A percentile compares a stretch with the other conserved stretches of the same genome.
Conservation (phyloP, 1,140 invertebrate species). For the Pachypsylla venusta region DNA sequence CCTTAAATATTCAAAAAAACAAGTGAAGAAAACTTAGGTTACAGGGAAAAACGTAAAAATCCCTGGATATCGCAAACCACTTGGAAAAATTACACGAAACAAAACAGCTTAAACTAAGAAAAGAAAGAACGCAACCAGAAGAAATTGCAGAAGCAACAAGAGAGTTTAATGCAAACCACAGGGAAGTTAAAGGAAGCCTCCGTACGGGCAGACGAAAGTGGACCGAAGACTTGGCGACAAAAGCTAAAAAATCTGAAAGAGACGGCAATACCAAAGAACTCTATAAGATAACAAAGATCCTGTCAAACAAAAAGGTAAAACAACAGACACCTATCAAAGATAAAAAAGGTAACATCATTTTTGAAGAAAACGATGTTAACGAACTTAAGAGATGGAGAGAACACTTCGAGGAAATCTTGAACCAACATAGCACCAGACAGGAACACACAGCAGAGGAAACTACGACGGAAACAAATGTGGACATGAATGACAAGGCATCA, state of each 20-base stretch:
- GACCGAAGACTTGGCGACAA: slow-evolving; percentile 2
- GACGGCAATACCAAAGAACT: slow-evolving; percentile 12
- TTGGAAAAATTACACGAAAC: slow-evolving; percentile 2
- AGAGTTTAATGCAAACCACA: no score
- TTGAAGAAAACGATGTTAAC: not conserved
- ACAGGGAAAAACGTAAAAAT: slow-evolving; percentile 7
- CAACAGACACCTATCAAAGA: slow-evolving; percentile 8
- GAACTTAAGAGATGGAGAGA: slow-evolving; percentile 12
- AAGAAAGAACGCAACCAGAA: slow-evolving; percentile 5
- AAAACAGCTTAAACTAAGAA: slow-evolving; percentile 5
- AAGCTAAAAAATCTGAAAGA: slow-evolving; percentile 10
- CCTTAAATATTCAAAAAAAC: not conserved
- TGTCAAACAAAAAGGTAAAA: slow-evolving; percentile 7
- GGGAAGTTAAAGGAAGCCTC: slow-evolving; percentile 13
- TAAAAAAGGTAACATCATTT: not conserved
- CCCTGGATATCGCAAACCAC: slow-evolving; percentile 11
- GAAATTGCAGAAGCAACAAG: not conserved
- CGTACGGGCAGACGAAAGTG: slow-evolving; percentile 10
- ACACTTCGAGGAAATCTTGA: slow-evolving; percentile 10
- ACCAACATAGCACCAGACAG: not conserved
- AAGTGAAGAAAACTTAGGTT: slow-evolving; percentile 9
- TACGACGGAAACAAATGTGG: not conserved
- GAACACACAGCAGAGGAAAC: not conserved
- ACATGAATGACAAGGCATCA: slow-evolving; percentile 2
- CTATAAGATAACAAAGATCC: slow-evolving; percentile 12